Evolutionary conservation across 1,140 invertebrate genomes (phyloP), one percentile per base, ranked within the genome.

Genomic region (Halictus rubicundus): DNA sequence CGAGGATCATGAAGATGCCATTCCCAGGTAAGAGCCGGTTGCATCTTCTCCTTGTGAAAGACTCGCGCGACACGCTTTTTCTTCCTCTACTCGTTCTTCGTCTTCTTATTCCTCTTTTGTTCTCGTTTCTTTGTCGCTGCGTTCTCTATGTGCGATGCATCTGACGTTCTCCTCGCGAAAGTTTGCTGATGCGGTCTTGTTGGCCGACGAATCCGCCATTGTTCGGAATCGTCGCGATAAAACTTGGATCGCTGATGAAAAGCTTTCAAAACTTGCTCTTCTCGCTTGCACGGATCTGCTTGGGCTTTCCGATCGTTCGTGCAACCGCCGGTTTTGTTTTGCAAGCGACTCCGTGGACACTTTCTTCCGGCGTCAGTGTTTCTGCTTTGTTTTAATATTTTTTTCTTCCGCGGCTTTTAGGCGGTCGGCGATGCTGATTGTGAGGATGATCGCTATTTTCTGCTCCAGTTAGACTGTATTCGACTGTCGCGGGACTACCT

Each of bases 1-100:
- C 96, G 71, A 95, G 98, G 89, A 94, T 97, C 37, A 97, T 98
- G 97, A 97, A 97, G 92, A 96, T 96, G 94, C 96, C 97, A 81
- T 99, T 96, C 93, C 96, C 96, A 91, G 95, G 95, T 96, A 93
- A 91, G 86, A 77, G 21, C 21, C 54, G 32, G 19, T 57, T 9
- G 21, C 2, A 57, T n/a, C 0, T 57, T 57, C 54, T 52, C 14
- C 19, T 21, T 16, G 16, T 52, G 14, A 16, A 19, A 16, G 16
- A 19, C 4, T 52, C 3, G 16, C 1, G 42, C 3, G 19, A 46
- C 42, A 46, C 42, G 42, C 1, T 46, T 46, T 9, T 12, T 46
- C 42, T 54, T 19, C 21, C 21, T 54, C 49, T 54, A 7, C 49
- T 52, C 14, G 10, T 19, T 52, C 0, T 16, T 52, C 19, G 19